Conservation (phyloP, 2,797 vertebrate genomes). For the Hydrocynus forskahlii region DNA sequence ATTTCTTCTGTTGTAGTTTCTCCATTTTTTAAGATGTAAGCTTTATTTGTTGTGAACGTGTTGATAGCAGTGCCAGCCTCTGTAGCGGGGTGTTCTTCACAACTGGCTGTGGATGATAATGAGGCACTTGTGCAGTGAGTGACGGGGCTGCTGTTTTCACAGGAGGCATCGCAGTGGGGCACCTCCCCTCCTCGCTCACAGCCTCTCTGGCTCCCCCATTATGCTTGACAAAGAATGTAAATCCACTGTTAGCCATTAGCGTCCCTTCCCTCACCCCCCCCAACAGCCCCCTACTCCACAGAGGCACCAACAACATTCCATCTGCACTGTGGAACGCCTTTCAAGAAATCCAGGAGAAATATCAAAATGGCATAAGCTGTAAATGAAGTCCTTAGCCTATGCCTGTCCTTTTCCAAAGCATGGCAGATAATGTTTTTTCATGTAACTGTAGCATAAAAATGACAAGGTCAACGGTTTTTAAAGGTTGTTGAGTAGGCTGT, state of each 20-base stretch:
- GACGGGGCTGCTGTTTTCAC: constrained; percentile 60
- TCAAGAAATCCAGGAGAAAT: constrained; percentile 45
- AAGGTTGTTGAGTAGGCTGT: constrained; percentile 51
- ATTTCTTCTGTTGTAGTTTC: background rate
- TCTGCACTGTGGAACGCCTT: constrained; percentile 45
- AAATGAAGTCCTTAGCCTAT: constrained; percentile 19
- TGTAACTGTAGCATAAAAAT: constrained; percentile 36
- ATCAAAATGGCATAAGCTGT: background rate
- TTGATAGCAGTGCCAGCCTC: constrained; percentile 33
- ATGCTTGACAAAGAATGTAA: constrained; percentile 61
- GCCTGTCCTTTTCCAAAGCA: background rate
- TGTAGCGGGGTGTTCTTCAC: constrained; percentile 43
- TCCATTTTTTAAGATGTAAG: constrained; percentile 21
- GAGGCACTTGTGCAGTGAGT: constrained; percentile 60
- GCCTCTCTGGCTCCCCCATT: constrained; percentile 59
- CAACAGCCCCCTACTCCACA: constrained; percentile 46
- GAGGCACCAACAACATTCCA: constrained; percentile 58
- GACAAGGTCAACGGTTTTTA: constrained; percentile 44
- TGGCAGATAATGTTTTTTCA: constrained; percentile 42
- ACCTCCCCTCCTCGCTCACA: constrained; percentile 53
- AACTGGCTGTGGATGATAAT: constrained; percentile 56
- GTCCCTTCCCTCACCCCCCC: constrained; percentile 32
- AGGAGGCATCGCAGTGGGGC: constrained; percentile 56
- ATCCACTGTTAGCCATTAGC: constrained; percentile 57
- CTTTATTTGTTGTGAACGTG: constrained; percentile 41